Evolutionary conservation across 2,113 vertebrate genomes (phyloP).

Genomic region (Podarcis cretensis): DNA sequence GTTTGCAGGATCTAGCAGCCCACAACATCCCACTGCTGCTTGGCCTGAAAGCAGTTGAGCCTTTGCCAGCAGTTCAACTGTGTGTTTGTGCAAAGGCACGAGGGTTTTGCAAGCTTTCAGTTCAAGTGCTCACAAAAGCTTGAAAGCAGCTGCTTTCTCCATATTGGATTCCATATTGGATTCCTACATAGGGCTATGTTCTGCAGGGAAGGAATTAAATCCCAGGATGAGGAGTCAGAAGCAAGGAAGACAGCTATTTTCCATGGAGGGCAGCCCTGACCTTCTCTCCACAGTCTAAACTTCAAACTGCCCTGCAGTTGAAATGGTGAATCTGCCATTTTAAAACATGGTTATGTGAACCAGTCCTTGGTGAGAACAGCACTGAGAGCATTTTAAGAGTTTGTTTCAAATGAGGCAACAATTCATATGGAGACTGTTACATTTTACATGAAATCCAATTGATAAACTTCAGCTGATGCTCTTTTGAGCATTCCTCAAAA

Average conservation of each 20-base stretch:
- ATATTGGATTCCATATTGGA: not conserved
- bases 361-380: too few relatives aligned
- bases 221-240: not conserved
- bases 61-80: not conserved
- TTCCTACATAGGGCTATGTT: not conserved
- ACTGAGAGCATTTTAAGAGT: too few relatives aligned
- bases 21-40: not conserved
- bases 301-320: not conserved
- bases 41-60: not conserved
- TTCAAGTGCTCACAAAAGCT: not conserved
- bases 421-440: not conserved
- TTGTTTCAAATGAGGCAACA: too few relatives aligned
- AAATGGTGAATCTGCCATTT: not conserved
- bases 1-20: not conserved
- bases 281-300: not conserved
- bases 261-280: not conserved
- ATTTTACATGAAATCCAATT: not conserved
- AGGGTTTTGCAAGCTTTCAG: not conserved
- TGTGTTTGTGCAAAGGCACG: too few relatives aligned
- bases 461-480: too few relatives aligned
- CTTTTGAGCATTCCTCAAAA: not conserved
- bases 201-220: not conserved
- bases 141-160: not conserved
- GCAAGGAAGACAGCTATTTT: not conserved
- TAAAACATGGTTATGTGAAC: too few relatives aligned